Conservation (phyloP, 2,888 invertebrate genomes). For the Campoletis raptor region DNA sequence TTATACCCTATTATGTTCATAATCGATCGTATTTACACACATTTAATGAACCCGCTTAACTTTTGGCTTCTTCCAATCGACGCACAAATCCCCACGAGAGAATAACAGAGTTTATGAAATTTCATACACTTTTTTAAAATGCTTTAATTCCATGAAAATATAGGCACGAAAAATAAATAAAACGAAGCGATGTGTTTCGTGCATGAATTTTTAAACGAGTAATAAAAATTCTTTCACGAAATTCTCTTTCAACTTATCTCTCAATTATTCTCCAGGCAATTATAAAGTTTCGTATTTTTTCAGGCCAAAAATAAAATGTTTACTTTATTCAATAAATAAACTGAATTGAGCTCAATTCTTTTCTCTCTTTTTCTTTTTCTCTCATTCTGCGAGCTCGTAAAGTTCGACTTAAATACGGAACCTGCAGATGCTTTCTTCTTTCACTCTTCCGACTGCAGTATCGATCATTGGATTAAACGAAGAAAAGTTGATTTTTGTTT, state of each 20-base stretch:
- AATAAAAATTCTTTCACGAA: background rate
- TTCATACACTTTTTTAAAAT: background rate
- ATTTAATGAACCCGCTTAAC: constrained; percentile 34
- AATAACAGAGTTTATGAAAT: background rate
- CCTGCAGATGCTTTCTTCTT: constrained; percentile 10
- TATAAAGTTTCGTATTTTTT: background rate
- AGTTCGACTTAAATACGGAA: constrained; percentile 60
- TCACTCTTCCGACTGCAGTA: background rate
- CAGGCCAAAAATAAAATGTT: background rate
- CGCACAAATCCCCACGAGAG: constrained; percentile 53
- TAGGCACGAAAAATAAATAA: background rate
- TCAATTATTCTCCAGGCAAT: background rate
- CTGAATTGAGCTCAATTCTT: constrained; percentile 7
- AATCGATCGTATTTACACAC: constrained; percentile 63
- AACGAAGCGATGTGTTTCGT: background rate
- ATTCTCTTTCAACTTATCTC: background rate
- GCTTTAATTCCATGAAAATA: background rate
- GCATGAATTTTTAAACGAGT: background rate
- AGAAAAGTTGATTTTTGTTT: background rate
- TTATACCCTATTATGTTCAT: constrained; percentile 49
- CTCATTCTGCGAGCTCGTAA: constrained; percentile 38
- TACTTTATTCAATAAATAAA: background rate
- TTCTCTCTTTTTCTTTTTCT: background rate
- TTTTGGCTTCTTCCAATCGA: constrained; percentile 48
- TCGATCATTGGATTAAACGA: background rate